phyloP scores from a whole-genome alignment of 2,888 invertebrate species.

The Drosophila pseudotakahashii region DNA sequence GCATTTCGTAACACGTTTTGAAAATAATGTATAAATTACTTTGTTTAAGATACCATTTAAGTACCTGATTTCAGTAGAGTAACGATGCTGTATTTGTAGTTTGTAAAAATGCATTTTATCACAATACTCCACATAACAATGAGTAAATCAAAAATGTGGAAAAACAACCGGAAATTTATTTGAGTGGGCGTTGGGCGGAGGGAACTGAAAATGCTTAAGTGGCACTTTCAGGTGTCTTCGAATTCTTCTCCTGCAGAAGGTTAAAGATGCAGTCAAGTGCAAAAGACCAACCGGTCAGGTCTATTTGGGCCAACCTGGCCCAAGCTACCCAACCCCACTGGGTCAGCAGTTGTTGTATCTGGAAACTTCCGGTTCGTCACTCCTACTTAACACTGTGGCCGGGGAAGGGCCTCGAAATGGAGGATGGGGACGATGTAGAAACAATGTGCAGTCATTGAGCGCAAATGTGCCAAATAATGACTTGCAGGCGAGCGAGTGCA shows the following conservation, averaged over 20 bases:
- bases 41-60: no score
- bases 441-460: conserved; percentile 78
- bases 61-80: not conserved
- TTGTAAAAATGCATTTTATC: not conserved
- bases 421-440: conserved; percentile 16
- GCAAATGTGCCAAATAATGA: conserved; percentile 81
- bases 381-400: conserved; percentile 41
- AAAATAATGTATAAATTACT: no score
- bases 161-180: conserved; percentile 9
- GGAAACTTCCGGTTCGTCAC: conserved; percentile 75
- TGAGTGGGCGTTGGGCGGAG: not conserved
- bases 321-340: conserved; percentile 6
- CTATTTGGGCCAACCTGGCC: not conserved
- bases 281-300: conserved; percentile 69
- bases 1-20: no score
- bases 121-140: not conserved
- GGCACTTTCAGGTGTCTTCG: conserved; percentile 49
- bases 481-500: conserved; percentile 78
- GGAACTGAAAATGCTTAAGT: conserved; percentile 51
- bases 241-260: conserved; percentile 32
- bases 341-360: conserved; percentile 57
- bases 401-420: not conserved
- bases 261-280: conserved; percentile 70
- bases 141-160: conserved; percentile 3
- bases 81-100: not conserved